Percentiles rank a stretch among this genome's conserved stretches.
Conservation (phyloP, 2,113 vertebrate species). For the Hippocampus barbouri region DNA sequence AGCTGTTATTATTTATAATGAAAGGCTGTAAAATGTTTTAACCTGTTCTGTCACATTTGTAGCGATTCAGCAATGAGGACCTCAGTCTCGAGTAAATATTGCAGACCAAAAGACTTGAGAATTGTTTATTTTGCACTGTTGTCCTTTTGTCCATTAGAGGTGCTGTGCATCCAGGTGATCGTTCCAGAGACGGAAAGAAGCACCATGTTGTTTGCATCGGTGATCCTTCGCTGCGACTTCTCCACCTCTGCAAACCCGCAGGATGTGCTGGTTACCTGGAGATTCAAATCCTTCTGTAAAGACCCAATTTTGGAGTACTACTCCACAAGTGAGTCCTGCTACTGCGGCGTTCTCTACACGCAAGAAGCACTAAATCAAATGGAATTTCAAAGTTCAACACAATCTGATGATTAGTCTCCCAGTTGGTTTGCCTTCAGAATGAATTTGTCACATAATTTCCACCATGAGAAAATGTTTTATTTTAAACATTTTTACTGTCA, state of each 20-base stretch:
- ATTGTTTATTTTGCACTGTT: too few species aligned
- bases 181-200: constrained; percentile 78
- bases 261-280: constrained; percentile 88
- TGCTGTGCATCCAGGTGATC: constrained; percentile 80
- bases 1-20: constrained; percentile 11
- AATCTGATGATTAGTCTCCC: not conserved
- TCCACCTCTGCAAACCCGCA: constrained; percentile 84
- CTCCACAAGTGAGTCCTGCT: constrained; percentile 73
- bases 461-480: not conserved
- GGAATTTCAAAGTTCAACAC: not conserved
- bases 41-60: constrained; percentile 51
- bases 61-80: not conserved
- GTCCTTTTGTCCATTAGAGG: constrained; percentile 62
- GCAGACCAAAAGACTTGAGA: too few species aligned
- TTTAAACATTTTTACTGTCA: not conserved
- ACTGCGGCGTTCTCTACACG: not conserved
- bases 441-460: not conserved
- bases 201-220: constrained; percentile 81
- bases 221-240: constrained; percentile 87
- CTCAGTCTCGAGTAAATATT: not conserved
- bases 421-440: not conserved
- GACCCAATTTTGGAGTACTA: constrained; percentile 94
- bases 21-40: constrained; percentile 7
- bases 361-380: not conserved
- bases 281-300: constrained; percentile 94